Evolutionary conservation across 2,797 vertebrate species (phyloP), one percentile per base, ranked within the genome.

Genomic region (Onychomys arenicola): DNA sequence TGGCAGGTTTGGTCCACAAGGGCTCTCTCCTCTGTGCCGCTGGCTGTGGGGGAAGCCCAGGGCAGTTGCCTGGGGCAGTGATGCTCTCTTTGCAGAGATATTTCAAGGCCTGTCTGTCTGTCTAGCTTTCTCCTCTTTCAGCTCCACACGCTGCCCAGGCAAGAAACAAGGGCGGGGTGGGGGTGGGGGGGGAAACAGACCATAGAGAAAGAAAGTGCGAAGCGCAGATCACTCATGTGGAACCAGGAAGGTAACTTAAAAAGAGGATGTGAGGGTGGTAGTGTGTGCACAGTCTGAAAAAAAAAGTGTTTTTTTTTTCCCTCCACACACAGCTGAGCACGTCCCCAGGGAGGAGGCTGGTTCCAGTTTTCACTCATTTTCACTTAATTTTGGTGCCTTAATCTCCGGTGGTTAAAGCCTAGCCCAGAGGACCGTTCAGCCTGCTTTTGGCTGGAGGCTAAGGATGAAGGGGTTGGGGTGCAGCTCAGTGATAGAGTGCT

Each of bases 111-210:
- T 43, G n/a, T 71, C 6, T 11, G 7, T 14, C 67, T 43, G n/a
- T 71, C 6, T 11, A 71, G 67, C 23, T 82, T 76, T 94, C 34
- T 75, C 57, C 52, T 95, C n/a, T 32, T 81, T 32, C 69, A 81
- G 61, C 19, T 40, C 40, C 49, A 9, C 57, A 37, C 32, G 34
- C 73, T 69, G 82, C 63, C 32, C 71, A 43, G 92, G 90, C 78
- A 78, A 67, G 93, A 95, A 94, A 83, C 73, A n/a, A n/a, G 55
- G 75, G 95, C 95, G 95, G 88, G 17, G n/a, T n/a, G n/a, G n/a
- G n/a, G n/a, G n/a, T n/a, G n/a, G n/a, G n/a, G n/a, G n/a, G n/a
- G 57, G 96, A 96, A 96, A 98, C 95, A 95, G 93, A 97, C 80
- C 27, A 23, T 4, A 89, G 93, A 84, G 95, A 91, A 80, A 57